phyloP scores from a whole-genome alignment of 2,113 vertebrate species.

The Formicarius rufipectus region DNA sequence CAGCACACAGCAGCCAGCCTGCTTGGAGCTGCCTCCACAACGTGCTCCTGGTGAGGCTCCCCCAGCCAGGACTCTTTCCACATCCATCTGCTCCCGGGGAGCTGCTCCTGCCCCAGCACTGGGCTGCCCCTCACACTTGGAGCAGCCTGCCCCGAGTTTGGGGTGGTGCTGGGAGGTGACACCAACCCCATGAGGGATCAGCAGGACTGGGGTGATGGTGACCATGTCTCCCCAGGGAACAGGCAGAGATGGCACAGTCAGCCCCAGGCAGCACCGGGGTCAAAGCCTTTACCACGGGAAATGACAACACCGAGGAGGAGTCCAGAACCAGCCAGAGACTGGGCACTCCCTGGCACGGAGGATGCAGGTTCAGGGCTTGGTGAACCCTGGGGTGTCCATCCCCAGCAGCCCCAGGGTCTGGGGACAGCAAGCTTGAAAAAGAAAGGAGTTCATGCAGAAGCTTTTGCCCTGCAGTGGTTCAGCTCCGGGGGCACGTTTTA shows the following conservation, averaged over 20 bases:
- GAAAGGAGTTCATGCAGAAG: neutral
- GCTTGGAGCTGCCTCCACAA: neutral
- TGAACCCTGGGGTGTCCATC: fast-evolving
- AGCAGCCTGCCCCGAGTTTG: neutral
- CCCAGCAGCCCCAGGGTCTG: neutral
- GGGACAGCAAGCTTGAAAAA: too few relatives aligned
- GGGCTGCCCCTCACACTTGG: neutral
- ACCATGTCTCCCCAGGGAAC: neutral
- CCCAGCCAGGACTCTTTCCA: neutral
- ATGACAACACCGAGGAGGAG: neutral
- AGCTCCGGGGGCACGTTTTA: neutral
- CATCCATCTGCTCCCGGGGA: neutral
- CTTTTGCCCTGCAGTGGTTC: neutral
- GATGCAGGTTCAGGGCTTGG: neutral
- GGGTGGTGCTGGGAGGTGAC: neutral
- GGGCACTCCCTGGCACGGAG: neutral
- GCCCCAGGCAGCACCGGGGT: neutral
- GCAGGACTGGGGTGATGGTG: neutral
- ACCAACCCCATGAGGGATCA: neutral
- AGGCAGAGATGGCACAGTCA: neutral
- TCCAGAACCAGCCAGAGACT: neutral
- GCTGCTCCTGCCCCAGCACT: neutral
- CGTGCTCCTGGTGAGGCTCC: fast-evolving
- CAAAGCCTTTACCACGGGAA: neutral
- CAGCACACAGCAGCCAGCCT: neutral